These are phyloP conservation scores for Carcharodon carcharias DNA, from an alignment of 2,797 vertebrate genomes.

Conservation along the genomic window DNA sequence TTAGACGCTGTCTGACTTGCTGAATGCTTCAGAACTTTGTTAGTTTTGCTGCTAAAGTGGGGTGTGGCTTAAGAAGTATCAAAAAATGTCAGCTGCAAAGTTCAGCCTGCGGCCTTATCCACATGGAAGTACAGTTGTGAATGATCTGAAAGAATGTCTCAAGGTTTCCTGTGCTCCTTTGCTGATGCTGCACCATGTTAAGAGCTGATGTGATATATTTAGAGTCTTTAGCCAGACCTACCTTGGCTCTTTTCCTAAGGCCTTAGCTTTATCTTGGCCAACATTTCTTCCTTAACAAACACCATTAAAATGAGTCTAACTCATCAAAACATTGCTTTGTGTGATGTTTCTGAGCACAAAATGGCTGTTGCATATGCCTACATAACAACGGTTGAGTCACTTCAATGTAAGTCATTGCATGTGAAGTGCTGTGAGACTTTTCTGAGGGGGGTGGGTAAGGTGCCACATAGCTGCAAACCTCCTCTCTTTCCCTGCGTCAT, in stretches of 20 bases:
- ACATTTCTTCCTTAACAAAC: neutral
- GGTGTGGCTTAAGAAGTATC: neutral
- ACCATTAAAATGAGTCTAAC: neutral
- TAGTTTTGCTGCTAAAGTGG: neutral
- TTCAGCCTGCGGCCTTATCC: neutral
- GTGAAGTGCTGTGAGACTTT: neutral
- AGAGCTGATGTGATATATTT: neutral
- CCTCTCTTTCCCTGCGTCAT: neutral
- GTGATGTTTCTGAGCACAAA: neutral
- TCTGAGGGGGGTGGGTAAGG: neutral
- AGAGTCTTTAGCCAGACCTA: neutral
- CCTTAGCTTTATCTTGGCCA: neutral
- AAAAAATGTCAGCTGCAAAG: neutral
- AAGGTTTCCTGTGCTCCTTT: too few relatives aligned
- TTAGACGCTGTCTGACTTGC: neutral
- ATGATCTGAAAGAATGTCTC: neutral
- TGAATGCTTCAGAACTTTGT: neutral
- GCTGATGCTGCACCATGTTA: neutral
- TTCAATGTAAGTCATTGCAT: neutral
- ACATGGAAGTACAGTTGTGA: neutral
- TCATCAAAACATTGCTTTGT: neutral
- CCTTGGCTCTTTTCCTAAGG: neutral
- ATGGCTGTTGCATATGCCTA: neutral
- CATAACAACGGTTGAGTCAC: neutral
- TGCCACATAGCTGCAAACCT: neutral